phyloP scores from a whole-genome alignment of 1,140 invertebrate species.

The Bathynomus jamesi region DNA sequence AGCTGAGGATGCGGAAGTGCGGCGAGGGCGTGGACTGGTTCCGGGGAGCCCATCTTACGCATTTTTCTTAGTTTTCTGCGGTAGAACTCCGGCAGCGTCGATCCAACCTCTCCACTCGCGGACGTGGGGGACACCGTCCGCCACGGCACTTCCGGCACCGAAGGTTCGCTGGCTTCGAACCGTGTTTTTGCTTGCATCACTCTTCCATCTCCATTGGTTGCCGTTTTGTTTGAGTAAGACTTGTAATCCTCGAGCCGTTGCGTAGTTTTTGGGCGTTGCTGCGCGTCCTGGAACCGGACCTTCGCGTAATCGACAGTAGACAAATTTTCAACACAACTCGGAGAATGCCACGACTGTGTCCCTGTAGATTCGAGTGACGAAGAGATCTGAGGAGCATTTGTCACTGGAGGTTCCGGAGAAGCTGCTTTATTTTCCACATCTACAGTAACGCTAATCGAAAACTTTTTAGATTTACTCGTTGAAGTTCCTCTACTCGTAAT shows the following conservation, averaged over 20 bases:
- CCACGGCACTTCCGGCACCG: constrained; percentile 31
- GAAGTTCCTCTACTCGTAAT: constrained; percentile 4
- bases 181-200: constrained; percentile 40
- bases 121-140: constrained; percentile 40
- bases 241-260: constrained; percentile 50
- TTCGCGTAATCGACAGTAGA: constrained; percentile 59
- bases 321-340: constrained; percentile 51
- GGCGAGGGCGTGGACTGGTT: constrained; percentile 28
- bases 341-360: constrained; percentile 22
- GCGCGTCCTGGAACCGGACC: constrained; percentile 54
- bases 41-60: constrained; percentile 37
- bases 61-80: constrained; percentile 36
- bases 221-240: constrained; percentile 39
- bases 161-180: constrained; percentile 39
- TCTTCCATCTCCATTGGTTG: constrained; percentile 42
- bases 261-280: constrained; percentile 46
- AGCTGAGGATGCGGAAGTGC: constrained; percentile 59
- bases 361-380: constrained; percentile 15
- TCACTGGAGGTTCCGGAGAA: not conserved
- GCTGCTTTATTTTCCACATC: constrained; percentile 25
- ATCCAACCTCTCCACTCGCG: constrained; percentile 37
- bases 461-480: constrained; percentile 15
- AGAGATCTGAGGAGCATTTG: constrained; percentile 9
- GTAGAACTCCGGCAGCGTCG: constrained; percentile 32
- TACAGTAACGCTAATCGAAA: constrained; percentile 34